Evolutionary conservation across 2,888 invertebrate species (phyloP), one percentile per base, ranked within the genome.

Genomic region (Phrixothrix hirtus): DNA sequence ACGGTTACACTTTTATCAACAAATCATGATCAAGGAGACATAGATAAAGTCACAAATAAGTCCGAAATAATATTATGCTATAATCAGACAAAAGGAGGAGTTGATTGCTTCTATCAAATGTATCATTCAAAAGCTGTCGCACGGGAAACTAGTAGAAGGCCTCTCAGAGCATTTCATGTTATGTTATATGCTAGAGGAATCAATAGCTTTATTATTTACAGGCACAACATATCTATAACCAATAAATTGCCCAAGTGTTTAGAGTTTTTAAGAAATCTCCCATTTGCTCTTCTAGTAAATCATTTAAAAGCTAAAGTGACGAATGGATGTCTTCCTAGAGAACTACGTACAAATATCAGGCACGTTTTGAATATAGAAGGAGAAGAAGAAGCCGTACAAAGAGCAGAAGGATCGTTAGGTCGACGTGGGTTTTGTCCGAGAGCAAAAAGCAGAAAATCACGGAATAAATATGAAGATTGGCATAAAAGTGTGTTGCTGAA

Each of bases 21-120:
- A 7, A 34, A 48, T 36, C 45, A 52, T 14, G 13, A 38, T 16
- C 11, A n/a, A 12, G 17, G 15, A 12, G 46, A 54, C 32, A 51
- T 59, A 11, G 26, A 61, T 55, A 35, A 46, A 36, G 37, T 56
- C 4, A 53, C 57, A 5, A 47, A 16, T 11, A 36, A 45, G 11
- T 37, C 36, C 14, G 37, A 21, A 26, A 26, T 37, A 37, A 37
- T 37, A 7, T 12, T 13, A 11, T 41, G 13, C 30, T 41, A 27
- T 5, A 29, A 41, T 30, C 3, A 5, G 4, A 16, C 17, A 4
- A 36, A 36, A 21, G 17, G 36, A 6, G 30, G 30, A n/a, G 5
- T 10, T 10, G 30, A 30, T 11, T 4, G 4, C 9, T 32, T 32
- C 6, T n/a, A 32, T 9, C 13, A 32, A 2, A 9, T 32, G 7